Base-by-base conservation (phyloP, 64 coral and sea anemone genomes). In the Exaiptasia diaphana region DNA sequence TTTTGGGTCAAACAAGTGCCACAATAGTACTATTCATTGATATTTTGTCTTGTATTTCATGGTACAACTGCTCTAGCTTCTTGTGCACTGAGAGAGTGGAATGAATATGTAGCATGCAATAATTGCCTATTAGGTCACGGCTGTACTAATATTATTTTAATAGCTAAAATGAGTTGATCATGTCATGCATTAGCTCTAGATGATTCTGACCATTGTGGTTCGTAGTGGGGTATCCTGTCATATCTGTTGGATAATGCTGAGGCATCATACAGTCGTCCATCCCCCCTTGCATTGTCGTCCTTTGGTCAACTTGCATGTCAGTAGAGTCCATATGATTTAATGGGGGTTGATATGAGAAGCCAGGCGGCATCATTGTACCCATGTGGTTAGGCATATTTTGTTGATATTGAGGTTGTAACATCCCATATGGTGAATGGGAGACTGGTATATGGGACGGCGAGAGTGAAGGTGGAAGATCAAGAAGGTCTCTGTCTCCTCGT, bases 171-270 rank as follows among this genome's bases (percentile, higher is more conserved):
- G 95, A 99, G 41, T 99, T 99, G 36, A 99, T 85, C 95, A 99
- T 99, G 33, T 99, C 95, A 71, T 99, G 95, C 95, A 99, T 99
- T 36, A 99, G 95, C 77, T 99, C 95, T 91, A 99, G 64, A 80
- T 99, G 95, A 74, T 99, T 99, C 88, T 99, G 95, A 63, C 95
- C 90, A 89, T 99, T 99, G 43, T 99, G 95, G 48, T 76, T 81
- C 22, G 85, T 88, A 31, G 62, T 80, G 62, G 88, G 84, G 42
- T 87, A 83, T 61, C 85, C 76, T 41, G 78, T 80, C 67, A 99
- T 83, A 74, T 99, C 95, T 29, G 69, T 61, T 7, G 93, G 85
- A 34, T 88, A 88, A 46, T 88, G 83, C 49, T 92, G 95, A 17
- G 80, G 86, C 80, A 88, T 88, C 93, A 97, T 92, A 35, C 88